These are phyloP conservation scores for Poeciliopsis occidentalis DNA, from an alignment of 2,113 vertebrate genomes.

Conservation along the genomic window DNA sequence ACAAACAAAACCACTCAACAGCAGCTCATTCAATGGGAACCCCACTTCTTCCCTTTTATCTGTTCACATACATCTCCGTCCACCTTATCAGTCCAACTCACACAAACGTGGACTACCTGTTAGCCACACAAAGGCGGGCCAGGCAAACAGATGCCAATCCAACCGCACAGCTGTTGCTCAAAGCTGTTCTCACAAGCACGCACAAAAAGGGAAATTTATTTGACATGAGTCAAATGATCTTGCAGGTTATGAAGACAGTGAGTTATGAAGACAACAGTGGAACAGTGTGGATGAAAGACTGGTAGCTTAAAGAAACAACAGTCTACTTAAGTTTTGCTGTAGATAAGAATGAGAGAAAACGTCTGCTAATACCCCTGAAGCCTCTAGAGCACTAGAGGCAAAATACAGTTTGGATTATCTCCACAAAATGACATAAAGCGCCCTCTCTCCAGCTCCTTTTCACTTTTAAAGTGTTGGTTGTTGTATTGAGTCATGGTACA, in stretches of 20 bases:
- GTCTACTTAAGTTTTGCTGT: conserved; percentile 36
- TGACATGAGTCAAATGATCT: conserved; percentile 7
- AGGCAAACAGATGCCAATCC: conserved; percentile 2
- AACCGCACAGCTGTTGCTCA: background rate
- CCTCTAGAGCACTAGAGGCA: background rate
- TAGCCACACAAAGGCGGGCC: background rate
- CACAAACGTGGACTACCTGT: conserved; percentile 2
- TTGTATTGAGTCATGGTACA: background rate
- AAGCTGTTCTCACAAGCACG: background rate
- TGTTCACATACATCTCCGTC: conserved; percentile 23
- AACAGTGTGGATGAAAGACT: conserved; percentile 11
- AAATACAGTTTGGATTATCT: background rate
- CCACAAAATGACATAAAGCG: background rate
- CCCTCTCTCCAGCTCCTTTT: background rate
- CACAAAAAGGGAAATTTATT: background rate
- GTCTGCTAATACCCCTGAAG: conserved; percentile 21
- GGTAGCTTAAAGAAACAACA: conserved; percentile 29
- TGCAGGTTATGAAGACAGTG: conserved; percentile 29
- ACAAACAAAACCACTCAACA: conserved; percentile 58
- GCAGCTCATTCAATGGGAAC: conserved; percentile 47
- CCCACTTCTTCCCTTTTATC: conserved; percentile 43
- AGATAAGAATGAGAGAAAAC: conserved; percentile 29
- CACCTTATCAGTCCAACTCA: conserved; percentile 19
- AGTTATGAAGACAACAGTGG: conserved; percentile 24
- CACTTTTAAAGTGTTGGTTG: background rate